Evolutionary conservation across 2,888 invertebrate genomes (phyloP), one percentile per base, ranked within the genome.

Genomic region (Tenthredo distinguenda): DNA sequence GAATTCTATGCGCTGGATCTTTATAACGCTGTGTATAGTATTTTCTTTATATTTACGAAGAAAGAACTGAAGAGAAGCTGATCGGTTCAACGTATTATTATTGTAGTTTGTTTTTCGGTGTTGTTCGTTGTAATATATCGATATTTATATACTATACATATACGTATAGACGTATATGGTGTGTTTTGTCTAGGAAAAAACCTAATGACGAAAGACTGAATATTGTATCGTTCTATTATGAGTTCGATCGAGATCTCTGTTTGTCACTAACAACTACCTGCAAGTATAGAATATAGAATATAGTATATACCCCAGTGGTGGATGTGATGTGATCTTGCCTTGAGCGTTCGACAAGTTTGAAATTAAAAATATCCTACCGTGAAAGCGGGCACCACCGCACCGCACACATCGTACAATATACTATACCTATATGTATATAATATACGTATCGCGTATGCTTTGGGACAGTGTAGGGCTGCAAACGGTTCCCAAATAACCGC

Each of bases 281-380:
- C 34, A 47, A 47, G 47, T 40, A 21, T 37, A 31, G 31, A 31
- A n/a, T 37, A 26, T 7, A 81, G 6, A 4, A 34, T 71, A 71
- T 40, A 40, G 10, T 5, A 10, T 77, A 50, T 26, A 55, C 31
- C n/a, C 26, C 21, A n/a, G 50, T 77, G 34, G 31, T 50, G 50
- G 26, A 34, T 12, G 84, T 76, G 77, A 85, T 68, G 86, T 85
- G 82, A 85, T 85, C 79, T 55, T 55, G 86, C 86, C 86, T 86
- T 86, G 88, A 85, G 84, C 85, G 86, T 71, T 85, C 81, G 86
- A 86, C 85, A 86, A 87, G 87, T 79, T 86, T 84, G 85, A 84
- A 50, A 85, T 86, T 85, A 85, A 85, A 43, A 86, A 87, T 87
- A 84, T 84, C 58, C 55, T 31, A 15, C 31, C 21, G 77, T 26